phyloP scores from a whole-genome alignment of 2,113 vertebrate genomes.

The Periophthalmus modestus region DNA sequence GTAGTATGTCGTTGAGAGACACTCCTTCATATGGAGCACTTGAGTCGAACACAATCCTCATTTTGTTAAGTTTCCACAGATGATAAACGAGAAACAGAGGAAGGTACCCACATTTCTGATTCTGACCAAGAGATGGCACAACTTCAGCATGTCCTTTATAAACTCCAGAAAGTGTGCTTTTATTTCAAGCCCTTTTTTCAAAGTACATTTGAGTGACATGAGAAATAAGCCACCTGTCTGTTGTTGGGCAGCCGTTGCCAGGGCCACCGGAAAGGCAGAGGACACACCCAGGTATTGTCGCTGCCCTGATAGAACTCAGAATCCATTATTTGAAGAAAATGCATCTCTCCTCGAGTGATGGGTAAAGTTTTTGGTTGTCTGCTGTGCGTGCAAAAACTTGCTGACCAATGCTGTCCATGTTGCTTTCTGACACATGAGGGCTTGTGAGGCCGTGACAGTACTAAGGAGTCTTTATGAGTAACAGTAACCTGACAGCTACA shows the following conservation, averaged over 20 bases:
- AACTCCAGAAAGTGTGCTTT: neutral
- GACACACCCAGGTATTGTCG: neutral
- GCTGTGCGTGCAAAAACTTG: neutral
- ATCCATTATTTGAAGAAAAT: neutral
- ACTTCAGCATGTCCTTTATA: neutral
- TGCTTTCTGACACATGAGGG: neutral
- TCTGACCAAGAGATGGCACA: neutral
- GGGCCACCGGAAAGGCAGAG: neutral
- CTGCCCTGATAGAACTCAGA: neutral
- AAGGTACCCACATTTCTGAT: neutral
- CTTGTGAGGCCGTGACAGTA: neutral
- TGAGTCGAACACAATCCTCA: no score
- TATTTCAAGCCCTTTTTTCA: neutral
- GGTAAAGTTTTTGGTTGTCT: neutral
- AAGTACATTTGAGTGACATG: no score
- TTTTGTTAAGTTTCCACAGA: no score
- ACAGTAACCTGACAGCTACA: neutral
- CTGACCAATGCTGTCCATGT: neutral
- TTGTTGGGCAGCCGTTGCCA: neutral
- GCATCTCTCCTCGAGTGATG: neutral
- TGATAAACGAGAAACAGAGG: neutral
- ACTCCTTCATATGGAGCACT: no score
- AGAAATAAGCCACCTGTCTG: no score
- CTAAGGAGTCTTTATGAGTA: neutral
- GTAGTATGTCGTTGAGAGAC: no score